phyloP scores from a whole-genome alignment of 1,140 invertebrate genomes.

The Sitodiplosis mosellana region DNA sequence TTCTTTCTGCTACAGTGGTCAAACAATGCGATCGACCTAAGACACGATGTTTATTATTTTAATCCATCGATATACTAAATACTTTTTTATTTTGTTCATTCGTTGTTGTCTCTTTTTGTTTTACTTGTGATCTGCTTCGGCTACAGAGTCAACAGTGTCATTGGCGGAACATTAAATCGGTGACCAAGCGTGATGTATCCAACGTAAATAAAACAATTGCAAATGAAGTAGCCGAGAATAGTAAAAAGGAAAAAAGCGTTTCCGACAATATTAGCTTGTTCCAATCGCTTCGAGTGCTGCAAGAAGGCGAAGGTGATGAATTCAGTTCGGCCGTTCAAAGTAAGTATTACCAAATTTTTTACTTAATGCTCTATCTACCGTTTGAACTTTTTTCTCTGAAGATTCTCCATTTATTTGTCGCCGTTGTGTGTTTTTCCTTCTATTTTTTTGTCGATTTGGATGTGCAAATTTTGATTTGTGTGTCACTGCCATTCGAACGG shows the following conservation, averaged over 20 bases:
- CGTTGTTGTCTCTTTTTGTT: too few relatives aligned
- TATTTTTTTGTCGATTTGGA: too few relatives aligned
- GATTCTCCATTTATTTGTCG: too few relatives aligned
- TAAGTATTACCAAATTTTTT: neutral
- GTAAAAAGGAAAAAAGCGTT: constrained; percentile 22
- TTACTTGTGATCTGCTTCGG: constrained; percentile 10
- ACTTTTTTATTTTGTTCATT: constrained; percentile 3
- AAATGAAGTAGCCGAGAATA: neutral
- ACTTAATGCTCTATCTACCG: constrained; percentile 2
- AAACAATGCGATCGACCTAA: too few relatives aligned
- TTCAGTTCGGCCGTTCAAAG: constrained; percentile 20
- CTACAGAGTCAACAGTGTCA: constrained; percentile 76
- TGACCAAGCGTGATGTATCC: constrained; percentile 40
- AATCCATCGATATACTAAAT: constrained; percentile 4
- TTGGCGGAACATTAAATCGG: constrained; percentile 72
- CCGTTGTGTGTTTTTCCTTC: too few relatives aligned
- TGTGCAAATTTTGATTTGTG: too few relatives aligned
- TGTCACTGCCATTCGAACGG: too few relatives aligned
- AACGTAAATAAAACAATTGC: neutral
- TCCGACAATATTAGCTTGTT: constrained; percentile 81
- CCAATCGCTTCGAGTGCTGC: constrained; percentile 68
- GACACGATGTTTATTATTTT: too few relatives aligned
- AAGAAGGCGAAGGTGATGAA: constrained; percentile 62
- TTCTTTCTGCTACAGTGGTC: too few relatives aligned
- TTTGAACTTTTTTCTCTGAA: constrained; percentile 11